These are phyloP conservation scores for Siderastrea radians DNA, from an alignment of 92 coral and sea anemone genomes.

Conservation along the genomic window DNA sequence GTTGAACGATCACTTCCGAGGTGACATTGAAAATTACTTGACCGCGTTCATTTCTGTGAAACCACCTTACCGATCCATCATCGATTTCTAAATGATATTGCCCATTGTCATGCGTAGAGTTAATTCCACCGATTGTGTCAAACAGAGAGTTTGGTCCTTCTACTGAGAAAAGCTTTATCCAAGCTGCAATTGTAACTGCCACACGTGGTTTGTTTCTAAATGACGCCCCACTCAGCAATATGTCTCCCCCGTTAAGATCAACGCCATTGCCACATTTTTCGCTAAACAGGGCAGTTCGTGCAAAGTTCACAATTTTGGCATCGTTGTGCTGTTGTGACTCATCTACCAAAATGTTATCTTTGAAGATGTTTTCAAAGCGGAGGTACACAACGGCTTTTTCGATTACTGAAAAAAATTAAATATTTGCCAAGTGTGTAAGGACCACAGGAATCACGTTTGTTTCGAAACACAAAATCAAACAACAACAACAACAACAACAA, in stretches of 20 bases:
- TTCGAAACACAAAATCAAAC: no score
- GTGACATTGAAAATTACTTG: conserved; percentile 84
- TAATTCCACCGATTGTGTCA: conserved; percentile 93
- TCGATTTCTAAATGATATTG: conserved; percentile 88
- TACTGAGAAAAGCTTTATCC: conserved; percentile 85
- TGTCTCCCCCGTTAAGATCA: conserved; percentile 93
- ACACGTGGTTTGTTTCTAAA: conserved; percentile 85
- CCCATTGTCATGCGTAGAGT: conserved; percentile 84
- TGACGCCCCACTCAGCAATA: conserved; percentile 83
- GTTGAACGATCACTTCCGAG: conserved; percentile 81
- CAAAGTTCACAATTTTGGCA: conserved; percentile 92
- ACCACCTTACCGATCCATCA: conserved; percentile 89
- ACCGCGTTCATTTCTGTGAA: conserved; percentile 87
- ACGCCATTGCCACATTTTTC: conserved; percentile 95
- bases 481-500: no score
- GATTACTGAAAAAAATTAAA: conserved; percentile 64
- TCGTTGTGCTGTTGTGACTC: conserved; percentile 87
- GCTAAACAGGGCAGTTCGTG: conserved; percentile 90
- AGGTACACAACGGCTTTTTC: conserved; percentile 89
- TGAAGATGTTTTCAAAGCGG: conserved; percentile 89
- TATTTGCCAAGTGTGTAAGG: not conserved
- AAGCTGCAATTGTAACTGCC: conserved; percentile 88
- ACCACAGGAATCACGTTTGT: not conserved
- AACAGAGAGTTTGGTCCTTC: conserved; percentile 85
- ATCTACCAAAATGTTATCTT: conserved; percentile 85